A percentile compares a stretch with the other conserved stretches of the same genome.
Evolutionary conservation across 1,140 invertebrate species (phyloP).

Genomic region (Acromyrmex charruanus): DNA sequence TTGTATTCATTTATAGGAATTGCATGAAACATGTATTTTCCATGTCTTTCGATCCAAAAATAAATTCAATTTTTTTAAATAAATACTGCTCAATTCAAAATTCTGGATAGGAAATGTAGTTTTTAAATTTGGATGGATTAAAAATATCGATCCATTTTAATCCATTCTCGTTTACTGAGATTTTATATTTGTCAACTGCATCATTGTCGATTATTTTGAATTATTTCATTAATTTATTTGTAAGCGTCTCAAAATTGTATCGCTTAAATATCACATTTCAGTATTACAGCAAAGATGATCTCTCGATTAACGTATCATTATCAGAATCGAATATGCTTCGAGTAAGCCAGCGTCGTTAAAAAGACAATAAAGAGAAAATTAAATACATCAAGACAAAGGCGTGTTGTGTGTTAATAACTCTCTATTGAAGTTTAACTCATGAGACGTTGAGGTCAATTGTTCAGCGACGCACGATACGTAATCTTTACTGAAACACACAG

Average conservation of each 20-base stretch:
- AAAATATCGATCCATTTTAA: no score
- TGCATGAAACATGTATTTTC: no score
- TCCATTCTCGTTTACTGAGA: not conserved
- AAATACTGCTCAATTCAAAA: no score
- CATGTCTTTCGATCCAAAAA: no score
- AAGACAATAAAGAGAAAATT: constrained; percentile 9
- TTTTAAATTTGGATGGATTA: no score
- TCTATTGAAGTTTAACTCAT: not conserved
- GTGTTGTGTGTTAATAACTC: constrained; percentile 23
- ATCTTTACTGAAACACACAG: constrained; percentile 17
- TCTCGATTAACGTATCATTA: not conserved
- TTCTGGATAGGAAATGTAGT: no score
- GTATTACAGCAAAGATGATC: not conserved
- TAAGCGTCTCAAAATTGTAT: not conserved
- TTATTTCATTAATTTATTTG: not conserved
- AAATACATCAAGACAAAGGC: constrained; percentile 12
- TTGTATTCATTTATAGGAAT: no score
- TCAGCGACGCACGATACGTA: constrained; percentile 20
- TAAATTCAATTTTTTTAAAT: no score
- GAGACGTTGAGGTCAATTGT: constrained; percentile 35
- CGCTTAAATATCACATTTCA: not conserved
- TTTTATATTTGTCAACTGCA: not conserved
- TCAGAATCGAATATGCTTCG: not conserved
- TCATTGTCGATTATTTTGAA: not conserved
- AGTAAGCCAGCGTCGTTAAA: not conserved